phyloP scores from a whole-genome alignment of 2,113 vertebrate genomes.

The Lampris incognitus region DNA sequence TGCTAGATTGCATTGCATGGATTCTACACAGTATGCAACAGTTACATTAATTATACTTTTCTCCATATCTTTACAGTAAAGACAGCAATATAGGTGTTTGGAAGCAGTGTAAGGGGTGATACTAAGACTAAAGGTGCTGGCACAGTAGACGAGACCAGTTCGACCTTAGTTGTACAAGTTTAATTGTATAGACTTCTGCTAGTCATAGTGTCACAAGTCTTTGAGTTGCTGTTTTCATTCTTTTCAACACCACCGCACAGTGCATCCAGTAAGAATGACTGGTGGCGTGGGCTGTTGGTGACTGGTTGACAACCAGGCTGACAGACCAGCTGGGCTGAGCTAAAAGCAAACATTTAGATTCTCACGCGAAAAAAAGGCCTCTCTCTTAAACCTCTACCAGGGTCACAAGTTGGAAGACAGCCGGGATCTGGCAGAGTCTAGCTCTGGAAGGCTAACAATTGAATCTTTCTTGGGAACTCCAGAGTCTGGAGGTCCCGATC shows the following conservation, averaged over 20 bases:
- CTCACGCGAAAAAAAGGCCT: slow-evolving; percentile 78
- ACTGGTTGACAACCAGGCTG: slow-evolving; percentile 65
- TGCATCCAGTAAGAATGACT: slow-evolving; percentile 65
- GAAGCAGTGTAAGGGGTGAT: slow-evolving; percentile 80
- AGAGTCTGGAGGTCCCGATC: slow-evolving; percentile 83
- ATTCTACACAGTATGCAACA: slow-evolving; percentile 82
- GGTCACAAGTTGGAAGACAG: slow-evolving; percentile 98
- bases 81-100: slow-evolving; percentile 81
- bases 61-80: slow-evolving; percentile 80
- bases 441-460: slow-evolving; percentile 87
- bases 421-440: slow-evolving; percentile 91
- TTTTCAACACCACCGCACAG: slow-evolving; percentile 67
- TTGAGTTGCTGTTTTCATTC: slow-evolving; percentile 69
- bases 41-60: slow-evolving; percentile 77
- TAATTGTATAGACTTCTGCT: slow-evolving; percentile 72
- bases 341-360: slow-evolving; percentile 66
- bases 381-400: slow-evolving; percentile 75
- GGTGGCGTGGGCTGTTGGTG: slow-evolving; percentile 58
- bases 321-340: slow-evolving; percentile 69
- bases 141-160: slow-evolving; percentile 74
- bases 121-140: slow-evolving; percentile 81
- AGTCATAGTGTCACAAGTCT: slow-evolving; percentile 64
- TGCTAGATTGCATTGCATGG: slow-evolving; percentile 84
- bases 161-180: slow-evolving; percentile 73
- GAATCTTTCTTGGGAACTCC: slow-evolving; percentile 86